Evolutionary conservation across 1,140 invertebrate species (phyloP).

Genomic region (Drosophila pallidifrons): DNA sequence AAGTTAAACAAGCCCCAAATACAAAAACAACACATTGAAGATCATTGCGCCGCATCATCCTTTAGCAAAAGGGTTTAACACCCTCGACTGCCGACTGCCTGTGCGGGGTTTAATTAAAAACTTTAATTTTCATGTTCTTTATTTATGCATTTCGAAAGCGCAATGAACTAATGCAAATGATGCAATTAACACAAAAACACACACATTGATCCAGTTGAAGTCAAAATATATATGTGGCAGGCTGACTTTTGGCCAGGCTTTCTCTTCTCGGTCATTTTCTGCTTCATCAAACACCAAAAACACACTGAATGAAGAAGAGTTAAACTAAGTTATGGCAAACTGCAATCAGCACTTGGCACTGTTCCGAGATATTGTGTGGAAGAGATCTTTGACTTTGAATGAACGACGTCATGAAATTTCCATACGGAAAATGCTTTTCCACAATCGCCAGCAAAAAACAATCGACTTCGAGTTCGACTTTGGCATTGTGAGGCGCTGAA

Average conservation of each 20-base stretch:
- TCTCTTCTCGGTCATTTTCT: constrained; percentile 17
- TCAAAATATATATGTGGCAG: neutral
- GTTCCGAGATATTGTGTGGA: constrained; percentile 5
- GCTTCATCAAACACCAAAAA: constrained; percentile 37
- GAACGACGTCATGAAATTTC: constrained; percentile 43
- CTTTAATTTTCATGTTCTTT: constrained; percentile 9
- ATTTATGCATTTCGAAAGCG: constrained; percentile 2
- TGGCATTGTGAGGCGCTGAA: constrained; percentile 47
- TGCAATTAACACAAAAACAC: constrained; percentile 46
- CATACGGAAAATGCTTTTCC: constrained; percentile 30
- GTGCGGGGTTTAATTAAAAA: constrained; percentile 26
- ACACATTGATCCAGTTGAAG: constrained; percentile 31
- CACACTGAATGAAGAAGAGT: neutral
- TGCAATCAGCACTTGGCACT: constrained; percentile 35
- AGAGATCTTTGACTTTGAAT: constrained; percentile 11
- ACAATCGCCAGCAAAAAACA: neutral
- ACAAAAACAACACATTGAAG: constrained; percentile 15
- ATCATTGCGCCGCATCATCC: constrained; percentile 14
- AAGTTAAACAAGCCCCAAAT: constrained; percentile 36
- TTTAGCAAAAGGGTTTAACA: neutral
- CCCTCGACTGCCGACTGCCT: neutral
- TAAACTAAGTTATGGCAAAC: constrained; percentile 6
- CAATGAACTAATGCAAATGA: constrained; percentile 25
- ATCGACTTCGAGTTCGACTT: constrained; percentile 30
- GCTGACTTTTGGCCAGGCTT: neutral